phyloP scores from a whole-genome alignment of 2,888 invertebrate species.

The Platypus cylindrus region DNA sequence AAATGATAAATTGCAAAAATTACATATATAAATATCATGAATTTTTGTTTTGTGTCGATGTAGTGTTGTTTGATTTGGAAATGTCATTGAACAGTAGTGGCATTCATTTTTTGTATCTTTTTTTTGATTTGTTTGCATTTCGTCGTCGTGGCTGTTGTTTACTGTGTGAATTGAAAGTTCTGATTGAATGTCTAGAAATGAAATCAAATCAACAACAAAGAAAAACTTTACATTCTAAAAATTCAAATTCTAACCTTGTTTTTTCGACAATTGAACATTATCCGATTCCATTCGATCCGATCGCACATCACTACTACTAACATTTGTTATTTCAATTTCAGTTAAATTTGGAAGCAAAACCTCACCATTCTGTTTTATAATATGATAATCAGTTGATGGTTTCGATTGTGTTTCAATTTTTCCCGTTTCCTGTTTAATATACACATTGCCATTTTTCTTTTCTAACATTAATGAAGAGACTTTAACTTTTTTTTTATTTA shows the following conservation, averaged over 20 bases:
- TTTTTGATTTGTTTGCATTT: slow-evolving; percentile 3
- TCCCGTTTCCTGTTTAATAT: too few species aligned
- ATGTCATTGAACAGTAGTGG: too few species aligned
- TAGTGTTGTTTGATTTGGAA: too few species aligned
- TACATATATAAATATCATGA: slow-evolving; percentile 21
- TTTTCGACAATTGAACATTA: background rate
- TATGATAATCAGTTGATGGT: too few species aligned
- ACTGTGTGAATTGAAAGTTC: background rate
- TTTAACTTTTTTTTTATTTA: too few species aligned
- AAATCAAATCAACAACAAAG: too few species aligned
- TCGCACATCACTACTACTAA: slow-evolving; percentile 6
- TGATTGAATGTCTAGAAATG: too few species aligned
- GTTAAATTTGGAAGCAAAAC: slow-evolving; percentile 12
- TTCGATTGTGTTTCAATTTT: too few species aligned
- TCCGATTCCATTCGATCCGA: slow-evolving; percentile 3
- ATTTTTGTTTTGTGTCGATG: slow-evolving; percentile 16
- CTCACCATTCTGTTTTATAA: too few species aligned
- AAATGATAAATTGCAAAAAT: slow-evolving; percentile 22
- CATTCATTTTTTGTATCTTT: slow-evolving; percentile 11
- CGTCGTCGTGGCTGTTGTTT: background rate
- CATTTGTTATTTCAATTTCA: slow-evolving; percentile 17
- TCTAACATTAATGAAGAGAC: too few species aligned
- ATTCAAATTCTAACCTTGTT: slow-evolving; percentile 1
- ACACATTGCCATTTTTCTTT: too few species aligned
- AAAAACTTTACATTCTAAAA: slow-evolving; percentile 1